Evolutionary conservation across 2,797 vertebrate species (phyloP), one percentile per base, ranked within the genome.

Genomic region (Bradypodion ventrale): DNA sequence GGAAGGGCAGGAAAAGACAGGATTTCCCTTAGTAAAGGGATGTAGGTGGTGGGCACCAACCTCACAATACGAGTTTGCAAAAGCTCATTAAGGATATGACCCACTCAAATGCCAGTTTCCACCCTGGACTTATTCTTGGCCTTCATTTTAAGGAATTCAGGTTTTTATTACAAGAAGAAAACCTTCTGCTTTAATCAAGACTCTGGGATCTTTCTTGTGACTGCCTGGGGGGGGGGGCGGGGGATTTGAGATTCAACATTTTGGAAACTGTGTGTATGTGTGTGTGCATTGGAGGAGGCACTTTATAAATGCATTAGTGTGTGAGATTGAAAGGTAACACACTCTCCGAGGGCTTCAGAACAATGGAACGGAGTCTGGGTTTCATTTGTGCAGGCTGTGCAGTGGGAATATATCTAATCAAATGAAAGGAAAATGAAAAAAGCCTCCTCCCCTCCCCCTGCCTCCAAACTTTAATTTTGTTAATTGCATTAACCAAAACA

Each of bases 381-480:
- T 95, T 96, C 95, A 96, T 96, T 96, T 96, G 94, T 90, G 88
- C 92, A 87, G 91, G 92, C 92, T 9, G 87, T 73, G 69, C 88
- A 69, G 92, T 90, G 95, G 95, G 95, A 95, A 94, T 95, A 96
- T 95, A 93, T 93, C 93, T 96, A 96, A 96, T 96, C 95, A 95
- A 96, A 96, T 96, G 94, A 96, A 95, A 95, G 91, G 94, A 94
- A 96, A 96, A 96, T 92, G 88, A 96, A 96, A 80, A 79, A 96
- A 95, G 94, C 93, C 92, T 89, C 23, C 92, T 94, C 81, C 16
- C 63, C 73, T 23, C 66, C 42, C 65, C 65, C 16, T 44, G 21
- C n/a, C n/a, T n/a, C 4, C 90, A 95, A 95, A 95, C 92, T 94
- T 95, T 94, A 94, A 95, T 96, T 95, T 94, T 96, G 95, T 95